These are phyloP conservation scores for Ariolimax columbianus DNA, from an alignment of 2,888 invertebrate species.

Conservation along the genomic window DNA sequence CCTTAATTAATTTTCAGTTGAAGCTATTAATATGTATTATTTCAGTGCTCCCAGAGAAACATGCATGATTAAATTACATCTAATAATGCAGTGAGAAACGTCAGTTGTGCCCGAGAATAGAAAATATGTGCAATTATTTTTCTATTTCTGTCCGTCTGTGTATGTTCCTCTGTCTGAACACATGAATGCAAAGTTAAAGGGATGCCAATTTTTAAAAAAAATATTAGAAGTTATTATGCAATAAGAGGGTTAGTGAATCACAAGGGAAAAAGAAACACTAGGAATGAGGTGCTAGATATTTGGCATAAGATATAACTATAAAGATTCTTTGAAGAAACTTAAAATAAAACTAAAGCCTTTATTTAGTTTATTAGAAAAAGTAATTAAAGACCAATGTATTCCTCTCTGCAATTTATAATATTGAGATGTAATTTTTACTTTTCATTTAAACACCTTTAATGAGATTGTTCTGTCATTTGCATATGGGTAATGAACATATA, in stretches of 20 bases:
- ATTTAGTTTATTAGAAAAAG: neutral
- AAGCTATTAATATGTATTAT: neutral
- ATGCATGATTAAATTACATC: neutral
- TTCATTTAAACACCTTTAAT: neutral
- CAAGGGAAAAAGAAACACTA: neutral
- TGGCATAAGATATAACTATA: neutral
- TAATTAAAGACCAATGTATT: neutral
- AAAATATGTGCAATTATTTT: neutral
- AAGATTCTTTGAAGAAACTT: too few relatives aligned
- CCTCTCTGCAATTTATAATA: neutral
- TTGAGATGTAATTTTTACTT: neutral
- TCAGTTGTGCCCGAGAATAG: neutral
- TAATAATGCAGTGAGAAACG: neutral
- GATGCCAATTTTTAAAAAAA: neutral
- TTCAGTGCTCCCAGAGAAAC: neutral
- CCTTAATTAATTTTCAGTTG: neutral
- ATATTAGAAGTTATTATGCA: neutral
- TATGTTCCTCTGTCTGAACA: neutral
- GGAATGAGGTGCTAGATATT: neutral
- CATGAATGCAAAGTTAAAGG: neutral
- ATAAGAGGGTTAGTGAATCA: neutral
- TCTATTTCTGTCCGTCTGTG: neutral
- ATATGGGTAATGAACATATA: neutral
- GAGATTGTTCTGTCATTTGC: neutral
- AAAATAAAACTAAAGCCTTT: too few relatives aligned